Conservation (phyloP, 2,888 invertebrate species). For the Agrypnus murinus region DNA sequence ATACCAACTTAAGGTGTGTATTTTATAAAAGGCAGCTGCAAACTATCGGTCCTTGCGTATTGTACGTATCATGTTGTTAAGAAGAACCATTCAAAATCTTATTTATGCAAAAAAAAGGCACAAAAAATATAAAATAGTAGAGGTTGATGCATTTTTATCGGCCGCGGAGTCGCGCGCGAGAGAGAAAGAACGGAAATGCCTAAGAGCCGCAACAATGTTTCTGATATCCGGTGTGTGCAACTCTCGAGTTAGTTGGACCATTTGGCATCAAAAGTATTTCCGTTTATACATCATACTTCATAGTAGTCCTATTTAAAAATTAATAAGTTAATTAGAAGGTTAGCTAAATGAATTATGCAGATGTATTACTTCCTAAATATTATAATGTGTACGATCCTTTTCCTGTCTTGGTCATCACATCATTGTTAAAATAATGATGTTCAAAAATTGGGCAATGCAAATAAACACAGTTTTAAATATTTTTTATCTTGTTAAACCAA, state of each 20-base stretch:
- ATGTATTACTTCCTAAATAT: no score
- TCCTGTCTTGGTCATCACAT: no score
- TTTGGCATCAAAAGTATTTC: slow-evolving; percentile 34
- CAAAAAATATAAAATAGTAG: no score
- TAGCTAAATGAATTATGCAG: no score
- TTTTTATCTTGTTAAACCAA: no score
- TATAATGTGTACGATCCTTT: no score
- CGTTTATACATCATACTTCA: slow-evolving; percentile 3
- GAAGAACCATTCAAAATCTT: slow-evolving; percentile 32
- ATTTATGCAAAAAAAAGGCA: slow-evolving; percentile 28
- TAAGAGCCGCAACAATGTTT: slow-evolving; percentile 44
- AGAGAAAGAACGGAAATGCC: slow-evolving; percentile 44
- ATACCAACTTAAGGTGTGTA: slow-evolving; percentile 12
- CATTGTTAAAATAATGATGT: no score
- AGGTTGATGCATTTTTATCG: slow-evolving; percentile 43
- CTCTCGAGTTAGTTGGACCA: slow-evolving; percentile 12
- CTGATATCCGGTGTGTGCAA: slow-evolving; percentile 34
- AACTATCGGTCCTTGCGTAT: no score
- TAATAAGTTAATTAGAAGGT: no score
- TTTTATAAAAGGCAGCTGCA: slow-evolving; percentile 30
- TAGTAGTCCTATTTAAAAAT: no score
- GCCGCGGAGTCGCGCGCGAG: slow-evolving; percentile 12
- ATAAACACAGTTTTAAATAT: no score
- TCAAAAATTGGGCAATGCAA: no score
- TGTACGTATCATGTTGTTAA: slow-evolving; percentile 32